These are phyloP conservation scores for Oligia strigilis DNA, from an alignment of 2,888 invertebrate genomes.

Conservation along the genomic window DNA sequence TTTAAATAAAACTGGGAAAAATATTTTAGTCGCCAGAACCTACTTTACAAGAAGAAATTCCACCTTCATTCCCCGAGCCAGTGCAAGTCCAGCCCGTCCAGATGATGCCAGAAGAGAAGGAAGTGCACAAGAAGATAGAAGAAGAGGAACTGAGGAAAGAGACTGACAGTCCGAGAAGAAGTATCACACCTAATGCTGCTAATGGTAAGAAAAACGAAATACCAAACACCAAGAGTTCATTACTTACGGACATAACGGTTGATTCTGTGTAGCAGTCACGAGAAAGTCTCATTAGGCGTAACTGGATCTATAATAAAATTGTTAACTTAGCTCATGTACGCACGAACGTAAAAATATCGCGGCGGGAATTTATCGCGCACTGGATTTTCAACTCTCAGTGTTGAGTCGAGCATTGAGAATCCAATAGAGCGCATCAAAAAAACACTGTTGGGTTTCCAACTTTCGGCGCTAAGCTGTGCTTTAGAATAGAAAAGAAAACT, in stretches of 20 bases:
- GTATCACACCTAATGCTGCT: constrained; percentile 86
- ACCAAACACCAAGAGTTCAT: neutral
- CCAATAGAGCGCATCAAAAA: no score
- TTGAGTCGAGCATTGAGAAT: no score
- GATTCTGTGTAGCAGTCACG: neutral
- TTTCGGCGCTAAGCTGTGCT: no score
- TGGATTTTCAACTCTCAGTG: no score
- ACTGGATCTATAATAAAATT: neutral
- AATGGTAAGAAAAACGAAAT: constrained; percentile 76
- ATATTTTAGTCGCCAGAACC: constrained; percentile 78
- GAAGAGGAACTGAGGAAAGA: constrained; percentile 85
- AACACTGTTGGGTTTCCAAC: neutral
- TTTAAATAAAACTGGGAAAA: neutral
- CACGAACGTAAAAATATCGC: neutral
- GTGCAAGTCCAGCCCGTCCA: constrained; percentile 59
- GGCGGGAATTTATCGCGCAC: neutral
- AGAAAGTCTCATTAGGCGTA: neutral
- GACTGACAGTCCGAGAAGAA: constrained; percentile 86
- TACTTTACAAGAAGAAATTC: constrained; percentile 78
- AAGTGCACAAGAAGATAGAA: constrained; percentile 77
- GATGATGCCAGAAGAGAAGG: constrained; percentile 61
- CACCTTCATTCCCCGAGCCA: constrained; percentile 66
- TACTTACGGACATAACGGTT: neutral
- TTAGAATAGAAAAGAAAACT: no score
- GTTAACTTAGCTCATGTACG: no score